Evolutionary conservation across 2,888 invertebrate genomes (phyloP).

Genomic region (Dryadula phaetusa): DNA sequence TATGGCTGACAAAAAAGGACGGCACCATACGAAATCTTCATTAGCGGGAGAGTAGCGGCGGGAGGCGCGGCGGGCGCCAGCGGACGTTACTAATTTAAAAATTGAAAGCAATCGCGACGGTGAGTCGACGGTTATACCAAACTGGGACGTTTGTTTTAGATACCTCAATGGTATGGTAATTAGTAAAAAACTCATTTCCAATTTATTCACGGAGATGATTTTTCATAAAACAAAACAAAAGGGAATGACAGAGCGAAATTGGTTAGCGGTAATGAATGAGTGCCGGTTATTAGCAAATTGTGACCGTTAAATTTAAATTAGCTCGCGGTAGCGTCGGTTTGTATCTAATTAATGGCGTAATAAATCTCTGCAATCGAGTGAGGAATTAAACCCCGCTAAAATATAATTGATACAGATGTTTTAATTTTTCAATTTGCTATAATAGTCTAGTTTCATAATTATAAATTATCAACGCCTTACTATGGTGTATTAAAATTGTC

Average conservation of each 20-base stretch:
- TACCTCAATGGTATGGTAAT: conserved; percentile 53
- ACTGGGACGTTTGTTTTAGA: conserved; percentile 58
- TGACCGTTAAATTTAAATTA: conserved; percentile 72
- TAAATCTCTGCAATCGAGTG: conserved; percentile 69
- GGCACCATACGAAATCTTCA: conserved; percentile 76
- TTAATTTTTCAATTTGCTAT: conserved; percentile 26
- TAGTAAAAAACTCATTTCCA: conserved; percentile 68
- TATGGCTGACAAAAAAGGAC: conserved; percentile 81
- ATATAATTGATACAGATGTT: conserved; percentile 49
- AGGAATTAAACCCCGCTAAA: conserved; percentile 60
- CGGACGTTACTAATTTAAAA: conserved; percentile 67
- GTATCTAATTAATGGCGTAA: conserved; percentile 64
- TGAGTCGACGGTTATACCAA: conserved; percentile 73
- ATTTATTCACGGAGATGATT: conserved; percentile 68
- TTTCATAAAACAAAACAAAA: conserved; percentile 71
- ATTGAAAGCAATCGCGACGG: conserved; percentile 69
- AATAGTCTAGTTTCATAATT: conserved; percentile 13
- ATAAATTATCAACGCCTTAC: conserved; percentile 10
- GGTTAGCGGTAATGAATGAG: conserved; percentile 59
- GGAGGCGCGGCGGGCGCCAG: conserved; percentile 62
- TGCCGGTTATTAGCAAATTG: conserved; percentile 72
- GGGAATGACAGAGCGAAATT: conserved; percentile 70
- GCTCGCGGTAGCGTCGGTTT: conserved; percentile 62
- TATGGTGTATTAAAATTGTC: not conserved
- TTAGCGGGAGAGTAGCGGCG: conserved; percentile 68